Percentiles rank a stretch among this genome's conserved stretches.
Evolutionary conservation across 2,113 vertebrate species (phyloP).

Genomic region (Ciconia stormi): DNA sequence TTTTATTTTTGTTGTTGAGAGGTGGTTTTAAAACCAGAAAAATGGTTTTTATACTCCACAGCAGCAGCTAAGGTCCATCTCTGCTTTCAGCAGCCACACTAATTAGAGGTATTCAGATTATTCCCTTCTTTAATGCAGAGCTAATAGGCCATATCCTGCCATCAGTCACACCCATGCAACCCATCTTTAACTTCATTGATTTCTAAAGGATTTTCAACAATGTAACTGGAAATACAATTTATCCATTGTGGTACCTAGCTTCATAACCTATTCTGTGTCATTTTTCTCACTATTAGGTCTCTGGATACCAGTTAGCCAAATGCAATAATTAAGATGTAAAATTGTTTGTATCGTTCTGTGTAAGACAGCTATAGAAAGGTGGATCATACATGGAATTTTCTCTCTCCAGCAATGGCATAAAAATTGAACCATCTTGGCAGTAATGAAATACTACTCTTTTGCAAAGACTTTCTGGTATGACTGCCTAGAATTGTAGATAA

Average conservation of each 20-base stretch:
- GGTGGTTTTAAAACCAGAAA: background rate
- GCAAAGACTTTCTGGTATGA: background rate
- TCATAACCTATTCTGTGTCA: background rate
- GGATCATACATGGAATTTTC: background rate
- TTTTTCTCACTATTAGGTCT: background rate
- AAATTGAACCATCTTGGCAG: background rate
- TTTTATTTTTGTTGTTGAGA: background rate
- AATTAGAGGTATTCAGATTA: conserved; percentile 1
- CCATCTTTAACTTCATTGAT: background rate
- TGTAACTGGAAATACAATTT: background rate
- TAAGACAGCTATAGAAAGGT: background rate
- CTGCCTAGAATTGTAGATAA: background rate
- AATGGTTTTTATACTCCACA: background rate
- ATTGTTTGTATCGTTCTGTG: background rate
- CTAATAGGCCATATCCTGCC: background rate
- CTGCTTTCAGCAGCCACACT: background rate
- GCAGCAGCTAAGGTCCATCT: background rate
- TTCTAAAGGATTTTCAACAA: background rate
- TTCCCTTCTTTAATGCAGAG: background rate
- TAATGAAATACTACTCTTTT: background rate
- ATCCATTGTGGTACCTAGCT: background rate
- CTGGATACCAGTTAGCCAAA: background rate
- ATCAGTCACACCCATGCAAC: background rate
- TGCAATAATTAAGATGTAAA: background rate
- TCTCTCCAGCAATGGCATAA: background rate